Evolutionary conservation across 1,140 invertebrate species (phyloP).

Genomic region (Pemphigus obesinymphae): DNA sequence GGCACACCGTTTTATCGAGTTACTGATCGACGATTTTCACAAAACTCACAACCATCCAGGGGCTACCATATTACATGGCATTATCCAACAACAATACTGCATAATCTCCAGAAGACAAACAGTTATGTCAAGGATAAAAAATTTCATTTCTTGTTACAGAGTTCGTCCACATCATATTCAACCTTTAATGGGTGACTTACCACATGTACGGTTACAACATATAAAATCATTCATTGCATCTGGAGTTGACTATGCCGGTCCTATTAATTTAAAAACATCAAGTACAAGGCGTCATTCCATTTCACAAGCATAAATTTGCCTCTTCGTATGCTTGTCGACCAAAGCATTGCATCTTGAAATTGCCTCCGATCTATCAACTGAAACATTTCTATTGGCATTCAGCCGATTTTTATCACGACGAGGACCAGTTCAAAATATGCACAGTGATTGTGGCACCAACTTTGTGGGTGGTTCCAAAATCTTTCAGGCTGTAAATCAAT

Average conservation of each 20-base stretch:
- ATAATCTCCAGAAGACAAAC: neutral
- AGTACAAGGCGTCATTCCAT: too few species aligned
- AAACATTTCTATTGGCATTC: constrained; percentile 47
- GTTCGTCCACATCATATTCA: too few species aligned
- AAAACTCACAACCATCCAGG: too few species aligned
- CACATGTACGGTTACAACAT: neutral
- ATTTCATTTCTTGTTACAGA: neutral
- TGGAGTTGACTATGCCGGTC: neutral
- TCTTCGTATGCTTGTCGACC: too few species aligned
- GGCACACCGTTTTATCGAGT: too few species aligned
- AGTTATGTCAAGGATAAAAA: neutral
- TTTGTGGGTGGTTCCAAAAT: constrained; percentile 41
- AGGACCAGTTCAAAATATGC: constrained; percentile 8
- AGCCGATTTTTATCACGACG: constrained; percentile 49
- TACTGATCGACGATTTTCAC: too few species aligned
- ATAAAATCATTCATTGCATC: neutral
- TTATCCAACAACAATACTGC: neutral
- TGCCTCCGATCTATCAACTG: constrained; percentile 45
- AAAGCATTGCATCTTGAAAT: constrained; percentile 48
- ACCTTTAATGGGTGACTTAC: too few species aligned
- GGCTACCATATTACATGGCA: too few species aligned
- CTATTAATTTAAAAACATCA: neutral
- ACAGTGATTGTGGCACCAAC: constrained; percentile 43
- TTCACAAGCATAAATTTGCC: too few species aligned
- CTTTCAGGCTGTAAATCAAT: neutral